A percentile compares a stretch with the other conserved stretches of the same genome.
These are phyloP conservation scores for Drosophila chauvacae DNA, from an alignment of 1,140 invertebrate genomes.

Conservation along the genomic window DNA sequence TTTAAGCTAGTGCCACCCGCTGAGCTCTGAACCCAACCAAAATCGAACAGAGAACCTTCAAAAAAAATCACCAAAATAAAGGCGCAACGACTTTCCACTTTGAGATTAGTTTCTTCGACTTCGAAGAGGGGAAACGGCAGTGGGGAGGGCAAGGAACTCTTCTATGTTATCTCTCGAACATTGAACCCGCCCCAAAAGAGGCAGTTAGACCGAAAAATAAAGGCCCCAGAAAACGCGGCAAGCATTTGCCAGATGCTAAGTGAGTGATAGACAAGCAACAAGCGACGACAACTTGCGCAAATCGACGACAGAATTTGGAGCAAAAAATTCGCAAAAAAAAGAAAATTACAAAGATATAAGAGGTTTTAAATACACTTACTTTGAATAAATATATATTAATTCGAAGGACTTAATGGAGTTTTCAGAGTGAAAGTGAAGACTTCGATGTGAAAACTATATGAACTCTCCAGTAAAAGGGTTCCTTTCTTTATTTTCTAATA, in stretches of 20 bases:
- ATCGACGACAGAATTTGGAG: slow-evolving; percentile 54
- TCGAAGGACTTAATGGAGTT: neutral
- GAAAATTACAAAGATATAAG: neutral
- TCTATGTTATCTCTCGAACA: slow-evolving; percentile 23
- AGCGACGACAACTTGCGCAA: slow-evolving; percentile 60
- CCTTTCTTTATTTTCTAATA: no score
- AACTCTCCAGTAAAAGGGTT: no score
- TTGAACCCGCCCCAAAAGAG: slow-evolving; percentile 54
- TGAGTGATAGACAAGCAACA: slow-evolving; percentile 62
- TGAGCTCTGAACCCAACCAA: slow-evolving; percentile 17
- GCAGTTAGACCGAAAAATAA: slow-evolving; percentile 29
- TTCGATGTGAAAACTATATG: no score
- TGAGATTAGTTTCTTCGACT: slow-evolving; percentile 37
- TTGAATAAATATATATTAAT: neutral
- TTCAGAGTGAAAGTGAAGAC: neutral
- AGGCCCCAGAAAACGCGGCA: slow-evolving; percentile 46
- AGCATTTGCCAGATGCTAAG: slow-evolving; percentile 60
- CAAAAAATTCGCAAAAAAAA: slow-evolving; percentile 21
- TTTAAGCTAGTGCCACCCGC: slow-evolving; percentile 61
- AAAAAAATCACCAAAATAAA: slow-evolving; percentile 2
- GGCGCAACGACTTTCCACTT: slow-evolving; percentile 12
- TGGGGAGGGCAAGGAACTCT: slow-evolving; percentile 31
- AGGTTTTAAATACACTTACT: slow-evolving; percentile 6
- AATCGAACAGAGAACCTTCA: slow-evolving; percentile 1
- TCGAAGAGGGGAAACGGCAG: neutral